These are phyloP conservation scores for Sparus aurata DNA, from an alignment of 2,797 vertebrate species.

Conservation along the genomic window DNA sequence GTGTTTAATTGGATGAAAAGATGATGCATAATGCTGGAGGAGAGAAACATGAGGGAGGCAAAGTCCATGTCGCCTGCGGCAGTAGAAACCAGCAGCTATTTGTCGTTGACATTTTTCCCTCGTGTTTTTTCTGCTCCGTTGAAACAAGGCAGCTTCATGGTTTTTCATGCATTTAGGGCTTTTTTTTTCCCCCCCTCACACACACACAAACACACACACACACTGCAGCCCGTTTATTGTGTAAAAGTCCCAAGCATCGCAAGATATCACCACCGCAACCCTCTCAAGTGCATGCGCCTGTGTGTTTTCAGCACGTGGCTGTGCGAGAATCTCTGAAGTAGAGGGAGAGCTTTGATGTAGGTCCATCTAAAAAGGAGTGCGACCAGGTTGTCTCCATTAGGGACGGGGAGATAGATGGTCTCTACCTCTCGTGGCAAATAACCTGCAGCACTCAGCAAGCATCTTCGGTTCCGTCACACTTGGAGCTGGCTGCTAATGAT, in stretches of 20 bases:
- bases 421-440: constrained; percentile 60
- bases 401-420: constrained; percentile 38
- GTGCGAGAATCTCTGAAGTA: constrained; percentile 46
- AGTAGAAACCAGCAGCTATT: constrained; percentile 81
- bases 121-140: constrained; percentile 76
- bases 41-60: constrained; percentile 75
- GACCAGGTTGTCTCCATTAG: constrained; percentile 61
- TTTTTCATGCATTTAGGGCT: constrained; percentile 71
- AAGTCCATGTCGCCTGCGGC: constrained; percentile 77
- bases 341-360: constrained; percentile 68
- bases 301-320: constrained; percentile 35
- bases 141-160: constrained; percentile 68
- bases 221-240: constrained; percentile 44
- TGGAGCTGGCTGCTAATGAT: constrained; percentile 13
- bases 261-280: constrained; percentile 65
- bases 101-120: constrained; percentile 82
- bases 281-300: constrained; percentile 37
- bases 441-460: constrained; percentile 43
- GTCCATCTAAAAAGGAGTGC: constrained; percentile 48
- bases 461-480: constrained; percentile 28
- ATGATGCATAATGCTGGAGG: constrained; percentile 75
- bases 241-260: constrained; percentile 65
- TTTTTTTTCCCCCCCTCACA: constrained; percentile 34
- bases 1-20: constrained; percentile 85
- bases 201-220: neutral